Evolutionary conservation across 2,797 vertebrate species (phyloP), one percentile per base, ranked within the genome.

Genomic region (Fistularia commersonii): DNA sequence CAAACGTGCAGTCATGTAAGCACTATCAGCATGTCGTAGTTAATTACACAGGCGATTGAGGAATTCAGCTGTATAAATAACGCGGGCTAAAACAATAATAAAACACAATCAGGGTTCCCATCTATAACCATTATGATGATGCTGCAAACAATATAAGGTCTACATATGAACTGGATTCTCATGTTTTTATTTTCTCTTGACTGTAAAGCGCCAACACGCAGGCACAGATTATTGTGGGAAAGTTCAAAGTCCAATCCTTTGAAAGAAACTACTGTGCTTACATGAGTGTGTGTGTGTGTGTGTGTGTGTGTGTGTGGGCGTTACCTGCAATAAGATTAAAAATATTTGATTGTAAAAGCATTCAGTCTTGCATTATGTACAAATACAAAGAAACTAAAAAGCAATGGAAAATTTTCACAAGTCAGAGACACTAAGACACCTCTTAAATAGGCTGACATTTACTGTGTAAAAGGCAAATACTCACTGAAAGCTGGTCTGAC

Each of bases 381-480:
- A n/a, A n/a, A n/a, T n/a, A n/a, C n/a, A n/a, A n/a, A n/a, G n/a
- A n/a, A n/a, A 35, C 39, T 43, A 33, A 32, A 39, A 49, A 66
- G 45, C n/a, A 44, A 34, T 0, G 46, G 23, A 13, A 45, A 32
- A 57, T 44, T 48, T 36, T 61, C 11, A 33, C 54, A 11, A 68
- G 36, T 36, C 12, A 37, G 15, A 62, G 15, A 45, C 34, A 53
- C 41, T 11, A 31, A 32, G 32, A 47, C 7, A 13, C 12, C 44
- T 45, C 10, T 13, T 51, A 51, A 66, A 9, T 8, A 51, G 13
- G 33, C n/a, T 38, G 13, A 41, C 33, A 11, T 60, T 51, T 69
- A 48, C 37, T 49, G 35, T 23, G 54, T 11, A 33, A 67, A 54
- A 68, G 36, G 59, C 57, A 64, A 74, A 81, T 74, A 80, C 83